These are phyloP conservation scores for Goniozus legneri DNA, from an alignment of 1,140 invertebrate genomes.

Conservation along the genomic window DNA sequence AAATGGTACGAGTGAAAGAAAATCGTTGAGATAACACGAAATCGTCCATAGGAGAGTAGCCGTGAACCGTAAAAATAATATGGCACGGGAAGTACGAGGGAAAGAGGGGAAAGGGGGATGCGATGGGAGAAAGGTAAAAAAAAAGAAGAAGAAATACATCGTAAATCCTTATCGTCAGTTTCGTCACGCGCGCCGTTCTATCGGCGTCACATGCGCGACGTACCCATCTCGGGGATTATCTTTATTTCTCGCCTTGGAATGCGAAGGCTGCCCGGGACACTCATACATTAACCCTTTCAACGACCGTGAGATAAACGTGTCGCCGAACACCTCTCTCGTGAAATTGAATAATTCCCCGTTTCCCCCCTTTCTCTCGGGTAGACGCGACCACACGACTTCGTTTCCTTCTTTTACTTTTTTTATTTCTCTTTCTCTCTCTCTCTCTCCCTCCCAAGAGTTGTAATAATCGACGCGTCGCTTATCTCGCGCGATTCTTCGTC, in stretches of 20 bases:
- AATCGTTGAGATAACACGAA: too few relatives aligned
- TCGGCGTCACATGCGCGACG: constrained; percentile 6
- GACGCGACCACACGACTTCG: not conserved
- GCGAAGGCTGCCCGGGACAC: constrained; percentile 19
- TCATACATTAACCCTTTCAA: constrained; percentile 33
- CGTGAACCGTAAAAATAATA: too few relatives aligned
- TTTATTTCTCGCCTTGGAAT: constrained; percentile 33
- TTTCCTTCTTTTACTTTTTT: not conserved
- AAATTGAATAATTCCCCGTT: constrained; percentile 28
- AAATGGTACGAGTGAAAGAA: too few relatives aligned
- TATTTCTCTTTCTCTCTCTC: not conserved
- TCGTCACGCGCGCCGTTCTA: constrained; percentile 20
- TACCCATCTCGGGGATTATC: constrained; percentile 23
- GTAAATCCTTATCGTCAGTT: constrained; percentile 30
- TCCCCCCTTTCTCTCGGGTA: not conserved
- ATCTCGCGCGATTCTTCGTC: not conserved
- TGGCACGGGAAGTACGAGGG: not conserved
- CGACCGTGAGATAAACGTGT: constrained; percentile 32
- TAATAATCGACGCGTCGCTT: not conserved
- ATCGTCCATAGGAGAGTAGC: not conserved
- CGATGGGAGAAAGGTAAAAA: constrained; percentile 1
- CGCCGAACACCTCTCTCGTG: constrained; percentile 28
- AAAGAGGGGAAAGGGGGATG: not conserved
- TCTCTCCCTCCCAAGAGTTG: not conserved
- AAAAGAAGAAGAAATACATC: not conserved